These are phyloP conservation scores for Emmelina monodactyla DNA, from an alignment of 2,888 invertebrate genomes.

Conservation along the genomic window DNA sequence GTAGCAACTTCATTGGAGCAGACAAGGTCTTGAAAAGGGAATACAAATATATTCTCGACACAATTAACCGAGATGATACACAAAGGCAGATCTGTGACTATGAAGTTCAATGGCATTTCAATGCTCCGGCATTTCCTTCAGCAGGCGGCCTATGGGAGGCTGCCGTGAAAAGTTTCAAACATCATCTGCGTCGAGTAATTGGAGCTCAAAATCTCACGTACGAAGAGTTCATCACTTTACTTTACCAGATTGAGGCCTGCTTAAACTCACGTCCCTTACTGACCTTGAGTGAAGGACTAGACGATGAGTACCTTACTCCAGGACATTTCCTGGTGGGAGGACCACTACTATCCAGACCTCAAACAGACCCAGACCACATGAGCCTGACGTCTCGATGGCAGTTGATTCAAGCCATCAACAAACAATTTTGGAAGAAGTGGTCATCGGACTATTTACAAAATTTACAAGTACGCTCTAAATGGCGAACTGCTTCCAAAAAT, in stretches of 20 bases:
- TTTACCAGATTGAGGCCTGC: background rate
- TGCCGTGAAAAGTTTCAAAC: background rate
- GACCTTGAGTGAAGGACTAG: background rate
- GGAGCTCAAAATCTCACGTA: constrained; percentile 1
- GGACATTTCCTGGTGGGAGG: constrained; percentile 1
- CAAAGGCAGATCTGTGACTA: background rate
- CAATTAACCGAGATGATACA: background rate
- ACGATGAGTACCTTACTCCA: background rate
- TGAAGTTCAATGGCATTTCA: background rate
- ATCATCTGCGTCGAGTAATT: background rate
- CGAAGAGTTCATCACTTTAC: constrained; percentile 1
- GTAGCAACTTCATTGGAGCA: background rate
- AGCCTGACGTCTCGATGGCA: background rate
- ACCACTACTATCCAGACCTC: background rate
- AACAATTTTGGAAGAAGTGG: background rate
- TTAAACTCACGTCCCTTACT: background rate
- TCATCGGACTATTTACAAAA: background rate
- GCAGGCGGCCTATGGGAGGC: constrained; percentile 1
- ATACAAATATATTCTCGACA: background rate
- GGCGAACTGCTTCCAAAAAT: background rate
- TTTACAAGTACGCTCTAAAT: background rate
- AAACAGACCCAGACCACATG: background rate
- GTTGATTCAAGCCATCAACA: constrained; percentile 1
- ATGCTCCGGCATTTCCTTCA: background rate
- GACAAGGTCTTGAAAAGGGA: background rate